These are phyloP conservation scores for Trachelus iudaicus DNA, from an alignment of 2,888 invertebrate genomes.

Conservation along the genomic window DNA sequence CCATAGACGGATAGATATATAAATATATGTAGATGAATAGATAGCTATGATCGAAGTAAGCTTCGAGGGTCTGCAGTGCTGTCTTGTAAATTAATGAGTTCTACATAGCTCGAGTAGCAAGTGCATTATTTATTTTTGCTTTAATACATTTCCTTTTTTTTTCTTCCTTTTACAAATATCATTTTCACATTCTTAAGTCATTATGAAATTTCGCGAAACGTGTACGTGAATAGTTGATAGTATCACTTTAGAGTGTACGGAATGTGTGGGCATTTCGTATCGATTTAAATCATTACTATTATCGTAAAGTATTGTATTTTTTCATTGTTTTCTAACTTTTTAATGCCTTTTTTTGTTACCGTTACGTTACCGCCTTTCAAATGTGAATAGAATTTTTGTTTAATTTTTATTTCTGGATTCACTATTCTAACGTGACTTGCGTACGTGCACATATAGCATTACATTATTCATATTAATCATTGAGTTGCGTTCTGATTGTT, in stretches of 20 bases:
- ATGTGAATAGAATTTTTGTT: not conserved
- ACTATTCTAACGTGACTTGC: not conserved
- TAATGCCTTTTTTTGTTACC: not conserved
- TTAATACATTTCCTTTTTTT: not conserved
- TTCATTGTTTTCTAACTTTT: not conserved
- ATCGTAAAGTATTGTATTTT: not conserved
- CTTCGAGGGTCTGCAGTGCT: not conserved
- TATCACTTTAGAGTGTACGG: not conserved
- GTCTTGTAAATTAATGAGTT: not conserved
- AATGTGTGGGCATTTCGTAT: not conserved
- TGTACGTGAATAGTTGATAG: not conserved
- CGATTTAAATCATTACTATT: not conserved
- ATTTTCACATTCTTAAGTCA: not conserved
- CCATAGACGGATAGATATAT: not conserved
- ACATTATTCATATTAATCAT: not conserved
- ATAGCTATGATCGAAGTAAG: not conserved
- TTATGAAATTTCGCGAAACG: not conserved
- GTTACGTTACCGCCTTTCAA: not conserved
- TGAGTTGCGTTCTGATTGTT: slow-evolving; percentile 15
- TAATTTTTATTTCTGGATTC: not conserved
- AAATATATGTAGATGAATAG: not conserved
- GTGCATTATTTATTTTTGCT: not conserved
- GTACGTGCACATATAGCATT: not conserved
- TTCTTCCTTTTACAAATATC: not conserved
- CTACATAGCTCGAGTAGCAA: not conserved